Evolutionary conservation across 2,113 vertebrate species (phyloP).

Genomic region (Apodemus speciosus): DNA sequence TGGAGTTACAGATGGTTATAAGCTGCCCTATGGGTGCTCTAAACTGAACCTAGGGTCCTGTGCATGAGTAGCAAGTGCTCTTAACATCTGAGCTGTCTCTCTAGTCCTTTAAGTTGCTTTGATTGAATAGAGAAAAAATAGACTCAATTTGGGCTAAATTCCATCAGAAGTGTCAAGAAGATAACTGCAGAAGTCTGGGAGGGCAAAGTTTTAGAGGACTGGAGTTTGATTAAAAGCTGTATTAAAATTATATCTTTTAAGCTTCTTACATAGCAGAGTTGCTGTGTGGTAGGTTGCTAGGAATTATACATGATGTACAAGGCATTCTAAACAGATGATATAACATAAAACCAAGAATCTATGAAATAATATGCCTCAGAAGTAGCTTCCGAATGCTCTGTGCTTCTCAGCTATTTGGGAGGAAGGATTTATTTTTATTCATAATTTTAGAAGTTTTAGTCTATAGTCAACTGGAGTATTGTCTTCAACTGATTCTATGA

Average conservation of each 20-base stretch:
- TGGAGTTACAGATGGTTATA: neutral
- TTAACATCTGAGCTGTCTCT: neutral
- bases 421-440: neutral
- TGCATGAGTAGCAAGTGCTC: neutral
- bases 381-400: neutral
- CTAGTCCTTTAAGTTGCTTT: neutral
- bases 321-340: neutral
- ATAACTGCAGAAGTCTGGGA: neutral
- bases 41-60: neutral
- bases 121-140: neutral
- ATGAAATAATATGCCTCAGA: neutral
- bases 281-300: neutral
- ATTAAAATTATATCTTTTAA: neutral
- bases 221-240: neutral
- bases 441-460: neutral
- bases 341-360: neutral
- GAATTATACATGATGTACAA: neutral
- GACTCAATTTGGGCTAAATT: neutral
- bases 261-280: neutral
- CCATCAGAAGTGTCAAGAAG: neutral
- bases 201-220: neutral
- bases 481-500: neutral
- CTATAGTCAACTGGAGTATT: neutral
- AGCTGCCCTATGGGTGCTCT: neutral
- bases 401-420: neutral